Base-by-base conservation (phyloP, 1,140 invertebrate genomes). In the Leptinotarsa texana region DNA sequence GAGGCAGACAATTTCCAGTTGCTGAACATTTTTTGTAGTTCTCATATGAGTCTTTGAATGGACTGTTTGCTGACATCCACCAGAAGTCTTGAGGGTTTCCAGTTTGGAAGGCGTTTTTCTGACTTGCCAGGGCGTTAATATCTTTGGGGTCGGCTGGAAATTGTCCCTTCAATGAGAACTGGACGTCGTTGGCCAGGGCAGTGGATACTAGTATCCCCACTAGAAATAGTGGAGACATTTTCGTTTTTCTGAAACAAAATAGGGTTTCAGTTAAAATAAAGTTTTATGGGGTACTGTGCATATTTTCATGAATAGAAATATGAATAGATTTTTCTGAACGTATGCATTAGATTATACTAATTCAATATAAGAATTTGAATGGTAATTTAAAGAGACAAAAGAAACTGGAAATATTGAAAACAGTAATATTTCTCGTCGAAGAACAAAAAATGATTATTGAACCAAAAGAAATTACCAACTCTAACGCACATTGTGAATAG, bases 61-160 rank as follows among this genome's bases (percentile, higher is more conserved):
- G 88, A 2, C 87, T 88, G 74, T 89, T 83, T 47, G 86, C 76
- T 63, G 82, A 84, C 84, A 87, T 86, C 89, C 89, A 89, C 88
- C 88, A 89, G 74, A 79, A 77, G n/a, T 78, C 71, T 57, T 80
- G 69, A 11, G 74, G 71, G 63, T 74, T 68, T 17, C 63, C 72
- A 17, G 62, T 18, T 49, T 73, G 24, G 24, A 49, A 57, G 57
- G 33, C 51, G 15, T 73, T 74, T 57, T n/a, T 57, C 51, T 57
- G 51, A 17, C 47, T 69, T 24, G 69, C 66, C 22, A 76, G 79
- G 21, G 69, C 48, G 73, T 81, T 80, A 65, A 81, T 76, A 63
- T 81, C 77, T 13, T 74, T 71, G 18, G 76, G 76, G 72, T 79
- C 70, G 65, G 77, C 69, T 24, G 78, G 77, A 24, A 78, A 75